Conservation (phyloP, 1,140 invertebrate species). For the Hylaeus volcanicus region DNA sequence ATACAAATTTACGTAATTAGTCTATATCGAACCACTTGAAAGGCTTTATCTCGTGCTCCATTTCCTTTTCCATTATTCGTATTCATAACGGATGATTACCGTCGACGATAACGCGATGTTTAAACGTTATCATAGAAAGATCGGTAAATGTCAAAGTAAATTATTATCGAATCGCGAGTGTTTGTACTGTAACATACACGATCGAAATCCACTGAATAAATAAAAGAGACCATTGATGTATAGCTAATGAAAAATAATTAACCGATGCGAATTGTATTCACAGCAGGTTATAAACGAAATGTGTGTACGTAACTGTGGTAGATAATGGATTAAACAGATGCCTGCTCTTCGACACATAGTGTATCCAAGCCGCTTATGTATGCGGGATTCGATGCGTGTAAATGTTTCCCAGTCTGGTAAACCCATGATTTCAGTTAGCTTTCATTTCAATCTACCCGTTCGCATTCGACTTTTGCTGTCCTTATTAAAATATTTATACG, state of each 20-base stretch:
- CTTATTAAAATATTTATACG: neutral
- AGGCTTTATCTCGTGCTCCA: neutral
- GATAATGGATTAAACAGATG: slow-evolving; percentile 37
- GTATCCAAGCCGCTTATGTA: slow-evolving; percentile 26
- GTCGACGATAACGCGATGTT: neutral
- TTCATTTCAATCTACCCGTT: slow-evolving; percentile 12
- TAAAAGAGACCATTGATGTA: neutral
- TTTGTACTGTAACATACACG: neutral
- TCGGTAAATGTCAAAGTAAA: neutral
- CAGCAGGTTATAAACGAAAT: slow-evolving; percentile 11
- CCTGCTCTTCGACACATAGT: slow-evolving; percentile 7
- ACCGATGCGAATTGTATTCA: slow-evolving; percentile 6
- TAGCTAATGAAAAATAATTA: slow-evolving; percentile 33
- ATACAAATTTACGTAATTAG: neutral
- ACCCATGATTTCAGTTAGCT: neutral
- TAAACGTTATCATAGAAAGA: neutral
- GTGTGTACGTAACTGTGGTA: neutral
- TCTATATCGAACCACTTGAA: neutral
- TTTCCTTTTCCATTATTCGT: neutral
- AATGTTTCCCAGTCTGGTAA: neutral
- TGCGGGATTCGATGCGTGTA: slow-evolving; percentile 3
- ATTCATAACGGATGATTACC: neutral
- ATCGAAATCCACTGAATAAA: neutral
- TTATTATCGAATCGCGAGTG: too few species aligned
- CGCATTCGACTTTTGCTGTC: neutral